These are phyloP conservation scores for Leptogaster cylindrica DNA, from an alignment of 2,888 invertebrate species.

Conservation along the genomic window DNA sequence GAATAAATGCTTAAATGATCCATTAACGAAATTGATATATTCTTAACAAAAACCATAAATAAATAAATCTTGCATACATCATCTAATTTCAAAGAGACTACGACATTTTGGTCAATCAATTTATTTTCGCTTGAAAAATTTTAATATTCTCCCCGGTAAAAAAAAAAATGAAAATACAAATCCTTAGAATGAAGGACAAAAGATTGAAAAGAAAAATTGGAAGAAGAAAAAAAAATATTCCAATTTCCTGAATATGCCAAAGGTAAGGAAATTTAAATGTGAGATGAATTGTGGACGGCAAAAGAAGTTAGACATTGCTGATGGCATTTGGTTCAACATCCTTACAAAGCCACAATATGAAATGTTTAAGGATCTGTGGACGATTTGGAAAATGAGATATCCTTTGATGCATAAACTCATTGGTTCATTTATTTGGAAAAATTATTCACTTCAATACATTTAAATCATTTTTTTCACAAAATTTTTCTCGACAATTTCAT, in stretches of 20 bases:
- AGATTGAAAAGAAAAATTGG: background rate
- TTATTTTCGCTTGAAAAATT: background rate
- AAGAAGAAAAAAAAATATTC: too few relatives aligned
- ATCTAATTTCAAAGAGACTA: too few relatives aligned
- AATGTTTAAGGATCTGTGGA: conserved; percentile 8
- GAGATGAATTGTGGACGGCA: background rate
- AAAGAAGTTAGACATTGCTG: background rate
- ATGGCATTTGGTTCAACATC: background rate
- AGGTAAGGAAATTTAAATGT: background rate
- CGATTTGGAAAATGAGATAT: conserved; percentile 1
- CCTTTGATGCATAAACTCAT: conserved; percentile 10
- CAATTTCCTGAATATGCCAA: conserved; percentile 6
- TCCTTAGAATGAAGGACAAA: background rate
- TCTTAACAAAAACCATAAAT: too few relatives aligned
- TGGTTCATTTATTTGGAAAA: conserved; percentile 9
- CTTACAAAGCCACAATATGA: background rate
- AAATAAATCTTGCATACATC: too few relatives aligned
- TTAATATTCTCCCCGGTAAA: conserved; percentile 1
- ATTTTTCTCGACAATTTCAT: too few relatives aligned
- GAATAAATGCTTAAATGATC: too few relatives aligned
- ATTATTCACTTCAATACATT: background rate
- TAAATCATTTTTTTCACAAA: too few relatives aligned
- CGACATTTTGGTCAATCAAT: background rate
- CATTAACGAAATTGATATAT: too few relatives aligned
- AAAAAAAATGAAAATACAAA: too few relatives aligned